Evolutionary conservation across 2,797 vertebrate genomes (phyloP), one percentile per base, ranked within the genome.

Genomic region (Monodelphis domestica): DNA sequence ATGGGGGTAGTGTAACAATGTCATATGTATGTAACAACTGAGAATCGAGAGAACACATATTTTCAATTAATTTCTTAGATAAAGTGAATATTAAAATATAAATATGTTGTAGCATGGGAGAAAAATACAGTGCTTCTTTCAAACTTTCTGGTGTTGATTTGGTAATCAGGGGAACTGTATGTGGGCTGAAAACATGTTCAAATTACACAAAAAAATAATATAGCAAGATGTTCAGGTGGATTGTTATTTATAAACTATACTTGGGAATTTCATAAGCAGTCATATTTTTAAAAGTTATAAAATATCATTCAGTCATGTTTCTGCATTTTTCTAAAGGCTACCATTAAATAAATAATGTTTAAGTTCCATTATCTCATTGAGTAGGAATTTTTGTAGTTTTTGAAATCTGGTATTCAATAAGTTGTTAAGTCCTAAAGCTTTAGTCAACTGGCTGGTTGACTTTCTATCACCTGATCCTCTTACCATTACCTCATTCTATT

Each of bases 231-330:
- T 92, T 91, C 4, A 38, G 2, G 26, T 28, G 78, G 10, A 30
- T 57, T 87, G 50, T 92, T 88, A 90, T 50, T 54, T 91, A 95
- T 29, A 91, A 10, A 12, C 55, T 51, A 14, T 63, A 45, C 55
- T 33, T 90, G 59, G 55, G 87, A 88, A 89, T 94, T 78, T 53
- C 2, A 4, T 95, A 95, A 91, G 4, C 17, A 89, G 33, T 9
- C 70, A 3, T 51, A 17, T n/a, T 57, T 38, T 56, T 84, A 91
- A 91, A 56, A 6, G 59, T 90, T 3, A 6, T 38, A 50, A 52
- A 95, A 78, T 1, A 29, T 51, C 51, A 91, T n/a, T 38, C 95
- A 92, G 87, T 15, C 0, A 14, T 38, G n/a, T 21, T 87, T 54
- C 53, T 45, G 56, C 54, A 24, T 89, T 4, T 45, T 90, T 14